phyloP scores from a whole-genome alignment of 1,140 invertebrate genomes.

The Choristoneura fumiferana region DNA sequence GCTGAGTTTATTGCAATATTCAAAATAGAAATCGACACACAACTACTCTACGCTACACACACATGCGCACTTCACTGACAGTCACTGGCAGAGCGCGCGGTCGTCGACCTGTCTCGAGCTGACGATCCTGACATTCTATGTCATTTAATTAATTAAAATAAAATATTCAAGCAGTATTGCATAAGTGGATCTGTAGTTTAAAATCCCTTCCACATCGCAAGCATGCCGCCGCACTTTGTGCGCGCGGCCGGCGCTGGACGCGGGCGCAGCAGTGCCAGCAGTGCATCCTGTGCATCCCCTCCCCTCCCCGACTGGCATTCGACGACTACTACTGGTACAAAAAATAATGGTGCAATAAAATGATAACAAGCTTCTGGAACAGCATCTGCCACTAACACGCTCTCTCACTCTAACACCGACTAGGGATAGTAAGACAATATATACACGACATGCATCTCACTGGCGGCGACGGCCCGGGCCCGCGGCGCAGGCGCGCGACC shows the following conservation, averaged over 20 bases:
- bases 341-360: too few species aligned
- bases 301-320: too few species aligned
- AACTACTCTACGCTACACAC: not conserved
- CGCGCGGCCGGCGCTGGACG: too few species aligned
- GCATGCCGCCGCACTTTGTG: too few species aligned
- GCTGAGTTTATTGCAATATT: slow-evolving; percentile 48
- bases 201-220: too few species aligned
- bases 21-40: slow-evolving; percentile 46
- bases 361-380: too few species aligned
- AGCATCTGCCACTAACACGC: slow-evolving; percentile 19
- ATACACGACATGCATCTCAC: slow-evolving; percentile 16
- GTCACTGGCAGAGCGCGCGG: too few species aligned
- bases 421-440: slow-evolving; percentile 17
- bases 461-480: not conserved
- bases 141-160: slow-evolving; percentile 17
- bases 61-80: not conserved
- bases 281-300: too few species aligned
- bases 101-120: too few species aligned
- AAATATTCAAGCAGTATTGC: too few species aligned
- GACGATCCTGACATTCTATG: slow-evolving; percentile 1
- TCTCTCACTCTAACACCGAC: slow-evolving; percentile 19
- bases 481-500: not conserved
- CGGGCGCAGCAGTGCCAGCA: too few species aligned
- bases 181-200: too few species aligned
- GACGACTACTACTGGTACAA: not conserved